Evolutionary conservation across 2,797 vertebrate genomes (phyloP).

Genomic region (Geotrypetes seraphini): DNA sequence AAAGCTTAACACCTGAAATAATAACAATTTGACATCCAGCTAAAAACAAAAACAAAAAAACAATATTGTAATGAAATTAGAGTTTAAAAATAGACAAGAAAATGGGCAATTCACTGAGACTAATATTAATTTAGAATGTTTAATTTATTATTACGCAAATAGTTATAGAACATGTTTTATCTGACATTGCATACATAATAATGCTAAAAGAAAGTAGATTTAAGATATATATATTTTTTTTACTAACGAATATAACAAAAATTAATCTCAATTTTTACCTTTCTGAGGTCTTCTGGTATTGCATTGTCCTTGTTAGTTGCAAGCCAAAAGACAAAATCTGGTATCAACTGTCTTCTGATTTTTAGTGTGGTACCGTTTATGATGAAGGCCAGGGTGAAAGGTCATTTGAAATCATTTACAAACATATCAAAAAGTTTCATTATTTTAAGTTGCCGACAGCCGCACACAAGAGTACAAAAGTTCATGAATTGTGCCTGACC

Average conservation of each 20-base stretch:
- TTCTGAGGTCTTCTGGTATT: slow-evolving; percentile 27
- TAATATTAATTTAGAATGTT: slow-evolving; percentile 3
- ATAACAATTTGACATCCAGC: no score
- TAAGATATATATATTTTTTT: no score
- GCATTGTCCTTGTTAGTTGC: slow-evolving; percentile 22
- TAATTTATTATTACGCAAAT: no score
- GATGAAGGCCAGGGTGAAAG: slow-evolving; percentile 71
- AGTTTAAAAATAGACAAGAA: slow-evolving; percentile 8
- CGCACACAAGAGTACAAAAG: slow-evolving; percentile 75
- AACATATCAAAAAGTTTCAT: slow-evolving; percentile 86
- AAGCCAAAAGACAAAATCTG: slow-evolving; percentile 13
- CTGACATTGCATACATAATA: no score
- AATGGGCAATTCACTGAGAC: slow-evolving; percentile 5
- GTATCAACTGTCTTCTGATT: slow-evolving; percentile 46
- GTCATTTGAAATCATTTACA: slow-evolving; percentile 87
- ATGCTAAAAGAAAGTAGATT: no score
- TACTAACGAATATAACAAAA: no score
- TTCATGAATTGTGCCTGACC: slow-evolving; percentile 65
- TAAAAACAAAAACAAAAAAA: no score
- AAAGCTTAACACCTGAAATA: no score
- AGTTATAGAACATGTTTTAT: no score
- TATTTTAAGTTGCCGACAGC: slow-evolving; percentile 78
- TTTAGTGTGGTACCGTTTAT: slow-evolving; percentile 50
- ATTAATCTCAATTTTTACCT: slow-evolving; percentile 29
- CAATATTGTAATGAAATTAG: slow-evolving; percentile 10